These are phyloP conservation scores for Troides helena DNA, from an alignment of 2,888 invertebrate species.

Conservation along the genomic window DNA sequence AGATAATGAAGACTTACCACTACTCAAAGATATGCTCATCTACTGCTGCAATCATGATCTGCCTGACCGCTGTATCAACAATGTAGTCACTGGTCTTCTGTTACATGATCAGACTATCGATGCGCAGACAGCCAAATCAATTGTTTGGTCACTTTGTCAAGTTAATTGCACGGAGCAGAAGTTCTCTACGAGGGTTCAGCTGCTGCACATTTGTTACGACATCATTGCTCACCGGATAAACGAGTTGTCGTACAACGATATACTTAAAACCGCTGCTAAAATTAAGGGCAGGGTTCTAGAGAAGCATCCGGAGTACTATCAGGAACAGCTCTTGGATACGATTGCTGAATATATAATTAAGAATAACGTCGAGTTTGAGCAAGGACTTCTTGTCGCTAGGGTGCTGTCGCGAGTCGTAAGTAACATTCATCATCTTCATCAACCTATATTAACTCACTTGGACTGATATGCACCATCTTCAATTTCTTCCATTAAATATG, in stretches of 20 bases:
- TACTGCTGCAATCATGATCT: constrained; percentile 75
- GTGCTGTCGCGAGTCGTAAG: constrained; percentile 80
- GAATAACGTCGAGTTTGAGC: constrained; percentile 74
- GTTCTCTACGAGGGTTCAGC: constrained; percentile 64
- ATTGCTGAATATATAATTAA: constrained; percentile 75
- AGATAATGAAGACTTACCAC: constrained; percentile 72
- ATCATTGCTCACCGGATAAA: constrained; percentile 68
- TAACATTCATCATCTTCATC: constrained; percentile 32
- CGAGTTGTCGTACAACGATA: constrained; percentile 65
- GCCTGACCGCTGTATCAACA: constrained; percentile 73
- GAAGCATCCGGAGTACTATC: constrained; percentile 79
- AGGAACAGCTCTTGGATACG: constrained; percentile 81
- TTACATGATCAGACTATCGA: constrained; percentile 65
- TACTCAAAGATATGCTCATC: constrained; percentile 76
- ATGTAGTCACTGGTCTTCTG: constrained; percentile 74
- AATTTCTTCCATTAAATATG: too few species aligned
- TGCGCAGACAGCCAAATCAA: constrained; percentile 70
- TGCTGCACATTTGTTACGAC: constrained; percentile 76
- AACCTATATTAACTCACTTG: background rate
- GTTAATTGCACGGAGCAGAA: constrained; percentile 61
- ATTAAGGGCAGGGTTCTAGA: constrained; percentile 66
- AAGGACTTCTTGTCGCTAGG: constrained; percentile 70
- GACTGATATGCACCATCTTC: too few species aligned
- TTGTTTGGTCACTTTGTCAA: constrained; percentile 80
- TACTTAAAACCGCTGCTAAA: constrained; percentile 74